These are phyloP conservation scores for Formica aserva DNA, from an alignment of 2,888 invertebrate genomes.

Conservation along the genomic window DNA sequence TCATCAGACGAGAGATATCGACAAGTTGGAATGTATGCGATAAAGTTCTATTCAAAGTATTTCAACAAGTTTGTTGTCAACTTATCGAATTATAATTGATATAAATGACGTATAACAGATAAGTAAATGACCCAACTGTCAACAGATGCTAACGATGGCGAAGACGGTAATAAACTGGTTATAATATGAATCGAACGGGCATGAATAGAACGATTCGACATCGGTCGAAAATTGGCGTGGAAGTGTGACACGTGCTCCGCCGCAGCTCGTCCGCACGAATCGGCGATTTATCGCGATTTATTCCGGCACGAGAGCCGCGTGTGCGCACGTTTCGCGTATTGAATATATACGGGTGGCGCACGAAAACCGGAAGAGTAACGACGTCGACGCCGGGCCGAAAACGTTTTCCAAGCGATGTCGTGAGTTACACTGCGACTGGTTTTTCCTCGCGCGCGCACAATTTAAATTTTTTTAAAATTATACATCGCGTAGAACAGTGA, in stretches of 20 bases:
- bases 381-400: slow-evolving; percentile 37
- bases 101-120: background rate
- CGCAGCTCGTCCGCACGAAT: slow-evolving; percentile 64
- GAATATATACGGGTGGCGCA: slow-evolving; percentile 69
- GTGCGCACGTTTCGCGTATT: slow-evolving; percentile 66
- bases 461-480: background rate
- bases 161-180: slow-evolving; percentile 54
- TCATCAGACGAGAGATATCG: background rate
- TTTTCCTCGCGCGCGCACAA: background rate
- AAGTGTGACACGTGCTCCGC: slow-evolving; percentile 68
- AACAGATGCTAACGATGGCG: slow-evolving; percentile 9
- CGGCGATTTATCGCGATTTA: slow-evolving; percentile 74
- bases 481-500: background rate
- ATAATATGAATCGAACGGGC: slow-evolving; percentile 42
- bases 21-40: background rate
- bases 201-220: slow-evolving; percentile 24
- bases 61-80: background rate
- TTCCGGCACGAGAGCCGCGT: slow-evolving; percentile 65
- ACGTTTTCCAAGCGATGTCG: slow-evolving; percentile 37
- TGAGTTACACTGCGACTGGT: background rate
- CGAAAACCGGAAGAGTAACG: slow-evolving; percentile 40
- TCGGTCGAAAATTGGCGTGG: slow-evolving; percentile 53
- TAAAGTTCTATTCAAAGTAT: background rate
- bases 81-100: slow-evolving; percentile 6
- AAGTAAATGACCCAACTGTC: slow-evolving; percentile 14